Evolutionary conservation across 1,140 invertebrate species (phyloP), one percentile per base, ranked within the genome.

Genomic region (Bombus consobrinus): DNA sequence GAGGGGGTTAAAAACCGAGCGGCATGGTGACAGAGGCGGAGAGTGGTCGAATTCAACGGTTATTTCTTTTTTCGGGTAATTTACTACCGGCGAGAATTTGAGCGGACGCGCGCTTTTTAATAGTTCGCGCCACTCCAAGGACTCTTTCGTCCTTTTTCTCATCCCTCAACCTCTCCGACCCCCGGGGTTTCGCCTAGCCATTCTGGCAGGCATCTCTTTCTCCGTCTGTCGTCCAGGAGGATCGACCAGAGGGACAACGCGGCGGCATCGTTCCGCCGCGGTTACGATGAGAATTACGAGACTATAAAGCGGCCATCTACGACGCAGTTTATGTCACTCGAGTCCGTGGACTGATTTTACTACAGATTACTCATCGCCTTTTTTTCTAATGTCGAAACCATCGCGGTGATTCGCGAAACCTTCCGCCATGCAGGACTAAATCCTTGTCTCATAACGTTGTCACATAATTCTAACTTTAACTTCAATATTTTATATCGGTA

Each of bases 61-160:
- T 93, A 93, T 93, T 94, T 91, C 91, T 92, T 91, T 90, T 90
- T 93, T 91, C 90, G 83, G 89, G 91, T 94, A 94, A 94, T 94
- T 94, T 94, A 94, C 94, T 94, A 89, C 91, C 93, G 87, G 78
- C 89, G 92, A 94, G 91, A 94, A 94, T 94, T 94, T 92, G 92
- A 94, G 89, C 91, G 92, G 93, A 93, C 93, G 91, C 93, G 89
- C 90, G 92, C 90, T 93, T 94, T 94, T 94, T 92, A 93, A 94
- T 94, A 94, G 93, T 93, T 92, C 88, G 92, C 90, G 90, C 90
- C 90, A 91, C 89, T 90, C 89, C 80, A 90, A 90, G 81, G 89
- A 90, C 73, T 79, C 71, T 64, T 3, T 73, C 62, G 82, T 84
- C 66, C 62, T 84, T 87, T 82, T 76, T 73, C 57, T n/a, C 62